Evolutionary conservation across 2,113 vertebrate species (phyloP).

Genomic region (Chionis minor): DNA sequence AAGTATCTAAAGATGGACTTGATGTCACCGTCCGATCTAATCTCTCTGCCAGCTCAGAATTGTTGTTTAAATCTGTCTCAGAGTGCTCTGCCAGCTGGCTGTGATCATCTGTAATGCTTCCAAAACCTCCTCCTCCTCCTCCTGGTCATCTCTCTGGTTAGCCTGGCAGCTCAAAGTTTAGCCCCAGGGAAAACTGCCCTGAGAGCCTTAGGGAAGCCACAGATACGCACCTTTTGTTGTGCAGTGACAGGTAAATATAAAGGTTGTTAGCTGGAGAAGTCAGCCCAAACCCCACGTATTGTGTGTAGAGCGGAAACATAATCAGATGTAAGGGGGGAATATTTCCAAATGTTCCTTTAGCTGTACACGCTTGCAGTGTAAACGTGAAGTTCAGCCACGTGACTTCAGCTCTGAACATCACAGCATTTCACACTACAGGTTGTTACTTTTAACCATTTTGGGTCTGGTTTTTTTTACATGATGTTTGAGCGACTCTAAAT

Average conservation of each 20-base stretch:
- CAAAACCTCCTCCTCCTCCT: not conserved
- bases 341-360: not conserved
- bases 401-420: not conserved
- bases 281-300: not conserved
- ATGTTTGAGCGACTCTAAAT: not conserved
- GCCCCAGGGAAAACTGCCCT: not conserved
- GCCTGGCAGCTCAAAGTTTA: not conserved
- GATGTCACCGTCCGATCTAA: not conserved
- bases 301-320: not conserved
- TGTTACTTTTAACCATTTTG: not conserved
- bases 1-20: not conserved
- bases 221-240: accelerated
- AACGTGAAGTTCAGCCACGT: not conserved
- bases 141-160: not conserved
- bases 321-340: not conserved
- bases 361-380: not conserved
- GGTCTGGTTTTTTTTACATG: not conserved
- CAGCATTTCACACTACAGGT: not conserved
- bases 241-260: not conserved
- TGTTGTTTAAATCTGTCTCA: not conserved
- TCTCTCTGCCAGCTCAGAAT: not conserved
- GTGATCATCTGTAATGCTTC: not conserved
- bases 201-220: not conserved
- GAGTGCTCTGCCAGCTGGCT: not conserved
- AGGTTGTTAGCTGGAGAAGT: not conserved